These are phyloP conservation scores for Lymantria monacha DNA, from an alignment of 2,888 invertebrate genomes.

Conservation along the genomic window DNA sequence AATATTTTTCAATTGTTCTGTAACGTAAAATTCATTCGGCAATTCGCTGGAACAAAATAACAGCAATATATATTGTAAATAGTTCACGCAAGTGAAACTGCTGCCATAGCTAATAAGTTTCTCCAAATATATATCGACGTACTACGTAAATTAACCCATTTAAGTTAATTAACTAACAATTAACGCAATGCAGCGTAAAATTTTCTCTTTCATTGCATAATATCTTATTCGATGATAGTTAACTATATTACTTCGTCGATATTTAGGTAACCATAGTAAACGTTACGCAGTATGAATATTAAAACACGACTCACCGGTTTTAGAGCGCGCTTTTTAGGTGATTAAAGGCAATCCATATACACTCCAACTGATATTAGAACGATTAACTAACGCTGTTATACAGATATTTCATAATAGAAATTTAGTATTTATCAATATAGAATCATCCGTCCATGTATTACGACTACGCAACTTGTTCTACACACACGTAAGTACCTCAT, in stretches of 20 bases:
- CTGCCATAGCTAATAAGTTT: too few species aligned
- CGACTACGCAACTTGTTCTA: slow-evolving; percentile 31
- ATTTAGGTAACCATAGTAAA: slow-evolving; percentile 23
- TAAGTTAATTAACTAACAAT: too few species aligned
- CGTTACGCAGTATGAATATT: slow-evolving; percentile 9
- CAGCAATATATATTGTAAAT: too few species aligned
- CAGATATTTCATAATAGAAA: slow-evolving; percentile 33
- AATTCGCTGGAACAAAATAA: too few species aligned
- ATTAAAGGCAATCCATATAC: background rate
- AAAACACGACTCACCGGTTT: slow-evolving; percentile 9
- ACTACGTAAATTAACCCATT: too few species aligned
- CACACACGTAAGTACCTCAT: slow-evolving; percentile 28
- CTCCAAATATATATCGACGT: too few species aligned
- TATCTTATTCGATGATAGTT: slow-evolving; percentile 18
- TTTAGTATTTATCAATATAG: slow-evolving; percentile 34
- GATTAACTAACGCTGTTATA: background rate
- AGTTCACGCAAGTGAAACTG: too few species aligned
- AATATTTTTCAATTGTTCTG: too few species aligned
- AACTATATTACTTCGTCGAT: slow-evolving; percentile 21
- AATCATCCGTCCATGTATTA: slow-evolving; percentile 28
- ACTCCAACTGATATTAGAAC: background rate
- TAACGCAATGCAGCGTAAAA: slow-evolving; percentile 4
- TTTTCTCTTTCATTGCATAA: slow-evolving; percentile 28
- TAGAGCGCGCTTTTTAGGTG: slow-evolving; percentile 6
- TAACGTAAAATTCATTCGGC: too few species aligned